These are phyloP conservation scores for Acholoe squamosa DNA, from an alignment of 2,888 invertebrate species.

Conservation along the genomic window DNA sequence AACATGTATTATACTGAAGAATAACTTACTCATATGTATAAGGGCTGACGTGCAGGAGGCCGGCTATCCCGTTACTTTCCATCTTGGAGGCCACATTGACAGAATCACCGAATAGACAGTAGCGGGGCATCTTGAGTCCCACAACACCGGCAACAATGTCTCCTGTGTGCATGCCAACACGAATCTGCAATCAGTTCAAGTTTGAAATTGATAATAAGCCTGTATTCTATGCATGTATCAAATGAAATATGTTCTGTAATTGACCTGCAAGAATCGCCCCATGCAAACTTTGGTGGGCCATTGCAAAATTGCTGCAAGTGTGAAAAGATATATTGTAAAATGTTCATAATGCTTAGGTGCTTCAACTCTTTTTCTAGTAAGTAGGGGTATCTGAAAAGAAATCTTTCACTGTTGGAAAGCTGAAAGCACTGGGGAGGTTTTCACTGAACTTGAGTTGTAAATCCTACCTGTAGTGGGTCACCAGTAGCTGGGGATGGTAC, in stretches of 20 bases:
- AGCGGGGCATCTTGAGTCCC: slow-evolving; percentile 34
- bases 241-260: not conserved
- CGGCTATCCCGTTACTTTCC: slow-evolving; percentile 42
- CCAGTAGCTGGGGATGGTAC: slow-evolving; percentile 73
- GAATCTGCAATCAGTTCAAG: slow-evolving; percentile 16
- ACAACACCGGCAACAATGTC: slow-evolving; percentile 24
- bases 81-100: slow-evolving; percentile 41
- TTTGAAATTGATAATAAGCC: not conserved
- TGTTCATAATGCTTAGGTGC: no score
- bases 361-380: no score
- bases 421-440: no score
- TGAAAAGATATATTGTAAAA: no score
- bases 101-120: slow-evolving; percentile 36
- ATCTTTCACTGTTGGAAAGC: no score
- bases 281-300: no score
- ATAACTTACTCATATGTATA: slow-evolving; percentile 40
- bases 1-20: no score
- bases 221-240: not conserved
- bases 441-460: no score
- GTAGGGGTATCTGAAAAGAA: no score
- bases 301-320: no score
- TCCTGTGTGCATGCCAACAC: slow-evolving; percentile 51
- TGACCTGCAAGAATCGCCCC: not conserved
- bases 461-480: slow-evolving; percentile 73
- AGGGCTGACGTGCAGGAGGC: slow-evolving; percentile 42